Percentiles rank a stretch among this genome's conserved stretches.
Conservation (phyloP, 2,113 vertebrate genomes). For the Opisthocomus hoazin region DNA sequence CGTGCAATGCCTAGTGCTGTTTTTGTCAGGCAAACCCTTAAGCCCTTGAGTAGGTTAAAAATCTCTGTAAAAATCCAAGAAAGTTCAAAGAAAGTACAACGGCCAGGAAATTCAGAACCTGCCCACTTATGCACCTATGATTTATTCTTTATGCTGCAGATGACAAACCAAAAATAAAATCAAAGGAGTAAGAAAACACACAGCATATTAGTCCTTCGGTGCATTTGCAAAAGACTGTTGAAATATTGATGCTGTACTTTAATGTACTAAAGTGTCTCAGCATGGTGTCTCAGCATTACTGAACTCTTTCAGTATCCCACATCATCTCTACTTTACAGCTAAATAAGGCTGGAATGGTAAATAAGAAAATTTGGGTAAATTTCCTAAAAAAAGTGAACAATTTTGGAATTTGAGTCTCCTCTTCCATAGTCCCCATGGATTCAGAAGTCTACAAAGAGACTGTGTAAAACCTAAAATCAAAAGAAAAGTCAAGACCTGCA, state of each 20-base stretch:
- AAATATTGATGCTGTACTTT: slow-evolving; percentile 2
- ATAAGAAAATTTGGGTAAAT: not conserved
- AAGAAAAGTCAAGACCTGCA: not conserved
- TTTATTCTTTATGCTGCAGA: not conserved
- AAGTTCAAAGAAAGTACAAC: not conserved
- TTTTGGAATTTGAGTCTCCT: not conserved
- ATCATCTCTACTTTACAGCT: not conserved
- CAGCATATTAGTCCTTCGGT: not conserved
- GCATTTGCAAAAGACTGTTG: not conserved
- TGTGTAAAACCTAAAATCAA: not conserved
- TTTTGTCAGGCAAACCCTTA: not conserved
- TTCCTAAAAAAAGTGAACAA: not conserved
- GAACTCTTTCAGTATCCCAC: not conserved
- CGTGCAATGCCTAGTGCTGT: not conserved
- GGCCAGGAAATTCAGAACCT: not conserved
- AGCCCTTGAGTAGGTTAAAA: not conserved
- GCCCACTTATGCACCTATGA: not conserved
- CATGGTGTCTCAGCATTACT: not conserved
- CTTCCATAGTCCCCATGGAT: not conserved
- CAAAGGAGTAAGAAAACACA: not conserved
- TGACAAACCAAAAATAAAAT: slow-evolving; percentile 9
- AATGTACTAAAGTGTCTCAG: not conserved
- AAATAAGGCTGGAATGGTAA: not conserved
- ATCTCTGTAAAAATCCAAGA: not conserved
- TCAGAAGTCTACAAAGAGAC: not conserved